Percentiles rank a stretch among this genome's conserved stretches.
phyloP scores from a whole-genome alignment of 2,888 invertebrate genomes.

The Conomelus anceps region DNA sequence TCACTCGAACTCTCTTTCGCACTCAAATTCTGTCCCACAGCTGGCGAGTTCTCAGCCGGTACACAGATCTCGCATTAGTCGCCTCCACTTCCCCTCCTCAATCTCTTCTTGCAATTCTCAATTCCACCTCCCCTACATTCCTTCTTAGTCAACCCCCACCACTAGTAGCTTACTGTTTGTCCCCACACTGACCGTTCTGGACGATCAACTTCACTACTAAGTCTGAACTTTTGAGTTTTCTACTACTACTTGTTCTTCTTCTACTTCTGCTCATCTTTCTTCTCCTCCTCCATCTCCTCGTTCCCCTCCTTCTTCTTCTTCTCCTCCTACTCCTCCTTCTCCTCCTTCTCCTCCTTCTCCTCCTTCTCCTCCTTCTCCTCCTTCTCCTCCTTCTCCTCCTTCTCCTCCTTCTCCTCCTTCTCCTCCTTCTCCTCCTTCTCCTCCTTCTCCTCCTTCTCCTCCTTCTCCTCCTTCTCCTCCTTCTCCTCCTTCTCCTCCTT shows the following conservation, averaged over 20 bases:
- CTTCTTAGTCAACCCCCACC: too few relatives aligned
- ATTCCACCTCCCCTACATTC: too few relatives aligned
- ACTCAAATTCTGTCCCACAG: background rate
- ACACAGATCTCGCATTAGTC: background rate
- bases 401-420: background rate
- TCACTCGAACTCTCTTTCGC: background rate
- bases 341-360: background rate
- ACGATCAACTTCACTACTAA: too few relatives aligned
- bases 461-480: background rate
- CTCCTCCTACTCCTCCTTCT: background rate
- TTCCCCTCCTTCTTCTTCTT: background rate
- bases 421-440: background rate
- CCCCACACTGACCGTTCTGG: too few relatives aligned
- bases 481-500: background rate
- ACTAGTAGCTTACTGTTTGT: too few relatives aligned
- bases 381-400: background rate
- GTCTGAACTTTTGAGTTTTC: too few relatives aligned
- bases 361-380: background rate
- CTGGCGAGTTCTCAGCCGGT: background rate
- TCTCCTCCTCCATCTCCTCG: background rate
- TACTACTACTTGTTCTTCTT: background rate
- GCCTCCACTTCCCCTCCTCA: background rate
- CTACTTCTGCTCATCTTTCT: background rate
- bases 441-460: background rate
- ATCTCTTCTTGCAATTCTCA: too few relatives aligned